Evolutionary conservation across 2,113 vertebrate genomes (phyloP).

Genomic region (Larimichthys polyactis): DNA sequence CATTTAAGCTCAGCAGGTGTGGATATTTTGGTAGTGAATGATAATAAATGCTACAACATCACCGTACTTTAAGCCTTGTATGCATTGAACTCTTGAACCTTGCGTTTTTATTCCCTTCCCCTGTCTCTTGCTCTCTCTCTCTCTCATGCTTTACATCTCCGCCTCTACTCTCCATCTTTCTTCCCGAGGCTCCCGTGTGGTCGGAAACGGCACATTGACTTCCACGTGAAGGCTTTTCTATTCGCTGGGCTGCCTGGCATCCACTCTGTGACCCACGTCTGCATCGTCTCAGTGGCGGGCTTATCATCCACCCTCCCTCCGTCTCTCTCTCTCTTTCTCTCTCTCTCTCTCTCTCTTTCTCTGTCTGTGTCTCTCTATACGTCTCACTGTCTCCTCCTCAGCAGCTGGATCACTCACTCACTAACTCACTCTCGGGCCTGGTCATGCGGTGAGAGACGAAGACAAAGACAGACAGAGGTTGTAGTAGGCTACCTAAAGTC

Average conservation of each 20-base stretch:
- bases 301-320: slow-evolving; percentile 19
- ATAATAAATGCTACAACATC: background rate
- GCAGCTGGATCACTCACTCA: slow-evolving; percentile 16
- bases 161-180: slow-evolving; percentile 26
- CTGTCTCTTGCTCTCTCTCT: slow-evolving; percentile 2
- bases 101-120: background rate
- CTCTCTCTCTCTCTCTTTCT: background rate
- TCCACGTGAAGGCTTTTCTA: slow-evolving; percentile 68
- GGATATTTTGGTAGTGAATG: background rate
- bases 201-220: slow-evolving; percentile 66
- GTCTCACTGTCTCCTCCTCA: slow-evolving; percentile 25
- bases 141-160: slow-evolving; percentile 1
- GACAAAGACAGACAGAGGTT: slow-evolving; percentile 3
- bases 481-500: slow-evolving; percentile 8
- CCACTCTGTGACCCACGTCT: slow-evolving; percentile 57
- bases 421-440: background rate
- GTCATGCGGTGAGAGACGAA: background rate
- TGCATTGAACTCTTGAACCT: background rate
- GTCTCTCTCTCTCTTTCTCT: background rate
- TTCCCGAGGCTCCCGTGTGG: slow-evolving; percentile 42
- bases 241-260: slow-evolving; percentile 38
- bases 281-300: slow-evolving; percentile 54
- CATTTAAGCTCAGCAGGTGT: background rate
- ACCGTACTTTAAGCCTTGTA: background rate
- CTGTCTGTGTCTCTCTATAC: background rate